A percentile compares a stretch with the other conserved stretches of the same genome.
Conservation (phyloP, 2,888 invertebrate genomes). For the Myathropa florea region DNA sequence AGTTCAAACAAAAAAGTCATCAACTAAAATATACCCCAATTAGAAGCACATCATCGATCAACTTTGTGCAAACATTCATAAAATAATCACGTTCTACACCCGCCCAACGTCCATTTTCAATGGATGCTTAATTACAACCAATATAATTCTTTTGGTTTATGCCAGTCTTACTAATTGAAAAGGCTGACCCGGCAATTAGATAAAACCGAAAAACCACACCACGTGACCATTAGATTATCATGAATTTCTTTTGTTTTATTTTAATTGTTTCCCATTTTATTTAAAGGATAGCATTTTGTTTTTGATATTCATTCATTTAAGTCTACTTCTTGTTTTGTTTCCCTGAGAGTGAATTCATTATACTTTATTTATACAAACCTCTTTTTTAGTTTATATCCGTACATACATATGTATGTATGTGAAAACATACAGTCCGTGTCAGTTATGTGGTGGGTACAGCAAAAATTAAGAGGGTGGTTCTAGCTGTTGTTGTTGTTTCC, state of each 20-base stretch:
- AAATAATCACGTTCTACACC: background rate
- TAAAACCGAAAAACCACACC: background rate
- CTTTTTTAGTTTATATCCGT: background rate
- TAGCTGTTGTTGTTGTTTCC: background rate
- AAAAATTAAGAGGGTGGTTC: background rate
- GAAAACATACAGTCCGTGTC: background rate
- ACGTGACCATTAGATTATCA: background rate
- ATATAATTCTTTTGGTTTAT: background rate
- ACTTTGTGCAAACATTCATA: background rate
- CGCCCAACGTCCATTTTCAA: background rate
- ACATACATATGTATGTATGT: background rate
- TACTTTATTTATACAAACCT: background rate
- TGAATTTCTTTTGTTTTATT: background rate
- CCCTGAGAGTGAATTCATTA: background rate
- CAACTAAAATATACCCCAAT: background rate
- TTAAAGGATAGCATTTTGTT: background rate
- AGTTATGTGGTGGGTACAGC: background rate
- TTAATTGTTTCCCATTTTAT: background rate
- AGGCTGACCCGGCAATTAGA: slow-evolving; percentile 44
- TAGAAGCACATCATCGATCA: background rate
- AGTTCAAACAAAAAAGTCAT: background rate
- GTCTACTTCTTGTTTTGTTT: background rate
- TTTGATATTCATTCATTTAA: background rate
- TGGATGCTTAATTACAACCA: background rate
- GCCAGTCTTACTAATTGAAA: slow-evolving; percentile 26